Conservation (phyloP, 2,113 vertebrate species). For the Cichladusa arquata region DNA sequence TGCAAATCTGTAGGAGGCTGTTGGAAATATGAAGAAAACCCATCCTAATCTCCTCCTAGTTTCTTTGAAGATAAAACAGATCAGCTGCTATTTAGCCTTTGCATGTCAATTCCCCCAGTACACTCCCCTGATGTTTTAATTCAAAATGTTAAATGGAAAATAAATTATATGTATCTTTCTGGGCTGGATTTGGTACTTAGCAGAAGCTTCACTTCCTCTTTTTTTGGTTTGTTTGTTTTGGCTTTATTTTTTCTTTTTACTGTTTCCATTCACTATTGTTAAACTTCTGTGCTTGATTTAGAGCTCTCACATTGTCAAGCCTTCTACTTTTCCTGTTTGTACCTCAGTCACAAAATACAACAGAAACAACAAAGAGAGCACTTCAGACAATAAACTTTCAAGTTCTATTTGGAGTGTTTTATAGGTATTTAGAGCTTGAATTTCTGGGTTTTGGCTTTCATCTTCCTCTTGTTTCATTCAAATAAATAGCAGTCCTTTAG, state of each 20-base stretch:
- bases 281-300: neutral
- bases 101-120: neutral
- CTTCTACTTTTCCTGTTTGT: neutral
- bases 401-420: neutral
- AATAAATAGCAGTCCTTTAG: neutral
- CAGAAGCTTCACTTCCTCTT: neutral
- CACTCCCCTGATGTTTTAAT: neutral
- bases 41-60: neutral
- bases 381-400: neutral
- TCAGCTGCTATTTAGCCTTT: neutral
- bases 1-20: neutral
- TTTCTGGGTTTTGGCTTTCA: neutral
- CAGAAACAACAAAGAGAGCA: neutral
- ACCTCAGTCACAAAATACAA: neutral
- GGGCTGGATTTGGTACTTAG: neutral
- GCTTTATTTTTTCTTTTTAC: neutral
- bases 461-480: neutral
- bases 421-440: neutral
- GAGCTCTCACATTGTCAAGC: neutral
- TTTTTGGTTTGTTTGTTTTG: neutral
- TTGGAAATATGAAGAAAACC: neutral
- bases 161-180: neutral
- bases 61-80: neutral
- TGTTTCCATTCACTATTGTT: neutral
- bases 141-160: neutral